Percentiles rank a stretch among this genome's conserved stretches.
Conservation (phyloP, 2,113 vertebrate species). For the Thamnaconus septentrionalis region DNA sequence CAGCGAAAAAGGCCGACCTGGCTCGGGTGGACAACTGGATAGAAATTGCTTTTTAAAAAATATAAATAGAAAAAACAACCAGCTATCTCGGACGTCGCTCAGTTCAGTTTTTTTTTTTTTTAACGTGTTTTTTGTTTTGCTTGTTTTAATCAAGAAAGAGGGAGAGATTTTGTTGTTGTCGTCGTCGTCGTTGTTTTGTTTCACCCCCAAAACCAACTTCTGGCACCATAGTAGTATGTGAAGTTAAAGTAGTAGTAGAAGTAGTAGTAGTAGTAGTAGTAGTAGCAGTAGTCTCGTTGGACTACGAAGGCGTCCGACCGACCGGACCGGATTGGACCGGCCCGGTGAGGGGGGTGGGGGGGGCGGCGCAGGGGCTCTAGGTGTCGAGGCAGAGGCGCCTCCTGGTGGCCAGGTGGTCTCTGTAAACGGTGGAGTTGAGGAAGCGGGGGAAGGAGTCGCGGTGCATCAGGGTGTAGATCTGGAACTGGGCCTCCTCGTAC, state of each 20-base stretch:
- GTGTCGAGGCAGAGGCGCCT: conserved; percentile 86
- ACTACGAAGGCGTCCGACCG: conserved; percentile 34
- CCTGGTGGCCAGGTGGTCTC: conserved; percentile 85
- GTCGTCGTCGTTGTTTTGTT: too few relatives aligned
- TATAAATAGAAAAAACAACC: conserved; percentile 59
- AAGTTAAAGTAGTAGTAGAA: conserved; percentile 51
- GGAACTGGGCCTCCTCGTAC: conserved; percentile 95
- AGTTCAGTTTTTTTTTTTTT: conserved; percentile 27
- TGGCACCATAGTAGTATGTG: conserved; percentile 75
- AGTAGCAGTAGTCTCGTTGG: conserved; percentile 48
- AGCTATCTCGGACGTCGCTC: conserved; percentile 61
- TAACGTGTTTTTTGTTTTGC: too few relatives aligned
- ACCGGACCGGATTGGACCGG: too few relatives aligned
- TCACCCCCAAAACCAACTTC: conserved; percentile 68
- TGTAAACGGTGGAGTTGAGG: conserved; percentile 94
- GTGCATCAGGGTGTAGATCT: conserved; percentile 99
- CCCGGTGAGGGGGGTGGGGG: conserved; percentile 29
- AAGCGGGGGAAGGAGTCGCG: conserved; percentile 97
- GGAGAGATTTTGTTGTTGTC: conserved; percentile 48
- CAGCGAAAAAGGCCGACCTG: conserved; percentile 61
- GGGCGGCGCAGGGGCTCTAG: conserved; percentile 65
- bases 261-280: too few relatives aligned
- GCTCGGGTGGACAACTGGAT: conserved; percentile 65
- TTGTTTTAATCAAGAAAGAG: conserved; percentile 62
- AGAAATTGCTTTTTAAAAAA: conserved; percentile 69